Percentiles rank a stretch among this genome's conserved stretches.
Conservation (phyloP, 2,113 vertebrate genomes). For the Syngnathus typhle region DNA sequence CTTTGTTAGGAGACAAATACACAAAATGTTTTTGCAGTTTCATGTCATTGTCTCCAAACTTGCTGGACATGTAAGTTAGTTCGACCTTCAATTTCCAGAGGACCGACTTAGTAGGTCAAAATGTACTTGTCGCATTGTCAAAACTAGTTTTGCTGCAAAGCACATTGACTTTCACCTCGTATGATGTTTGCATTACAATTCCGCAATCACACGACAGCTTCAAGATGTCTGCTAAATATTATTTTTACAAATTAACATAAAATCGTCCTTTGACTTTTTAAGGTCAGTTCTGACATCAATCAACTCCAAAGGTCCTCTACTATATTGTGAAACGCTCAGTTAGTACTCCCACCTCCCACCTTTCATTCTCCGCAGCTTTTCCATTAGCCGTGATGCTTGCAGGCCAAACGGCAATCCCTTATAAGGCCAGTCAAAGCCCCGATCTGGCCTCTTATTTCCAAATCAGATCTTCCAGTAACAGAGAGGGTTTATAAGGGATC, state of each 20-base stretch:
- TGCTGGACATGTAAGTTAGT: neutral
- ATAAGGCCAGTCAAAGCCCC: constrained; percentile 1
- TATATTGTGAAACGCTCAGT: neutral
- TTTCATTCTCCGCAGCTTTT: neutral
- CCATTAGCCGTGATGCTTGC: neutral
- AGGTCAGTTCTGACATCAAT: neutral
- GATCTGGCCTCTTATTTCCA: neutral
- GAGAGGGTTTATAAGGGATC: constrained; percentile 3
- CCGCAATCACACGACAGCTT: neutral
- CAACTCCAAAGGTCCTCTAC: neutral
- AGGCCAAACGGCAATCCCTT: neutral
- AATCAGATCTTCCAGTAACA: constrained; percentile 4
- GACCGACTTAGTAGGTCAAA: neutral
- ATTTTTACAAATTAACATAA: neutral
- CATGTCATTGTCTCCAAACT: neutral
- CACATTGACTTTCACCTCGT: neutral
- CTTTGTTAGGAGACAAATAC: constrained; percentile 5
- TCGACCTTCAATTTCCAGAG: neutral
- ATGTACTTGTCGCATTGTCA: neutral
- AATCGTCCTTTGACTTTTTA: neutral
- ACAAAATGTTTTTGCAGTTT: constrained; percentile 1
- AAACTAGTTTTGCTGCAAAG: neutral
- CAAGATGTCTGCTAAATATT: neutral
- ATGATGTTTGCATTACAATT: neutral
- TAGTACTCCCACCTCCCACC: neutral